A percentile compares a stretch with the other conserved stretches of the same genome.
phyloP scores from a whole-genome alignment of 2,113 vertebrate species.

The Peromyscus californicus region DNA sequence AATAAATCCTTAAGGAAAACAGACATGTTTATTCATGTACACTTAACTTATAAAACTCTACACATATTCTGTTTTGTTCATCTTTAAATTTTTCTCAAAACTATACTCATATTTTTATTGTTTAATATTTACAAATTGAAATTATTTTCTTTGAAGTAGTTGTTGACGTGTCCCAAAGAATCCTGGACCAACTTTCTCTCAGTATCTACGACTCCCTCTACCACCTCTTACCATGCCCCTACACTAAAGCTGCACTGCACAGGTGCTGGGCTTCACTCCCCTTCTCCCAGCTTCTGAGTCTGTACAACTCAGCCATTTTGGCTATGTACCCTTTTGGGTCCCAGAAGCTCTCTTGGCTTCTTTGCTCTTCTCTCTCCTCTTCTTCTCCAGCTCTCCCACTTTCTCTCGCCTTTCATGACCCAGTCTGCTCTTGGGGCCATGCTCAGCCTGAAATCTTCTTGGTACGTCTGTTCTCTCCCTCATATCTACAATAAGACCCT shows the following conservation, averaged over 20 bases:
- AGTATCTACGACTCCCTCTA: neutral
- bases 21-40: neutral
- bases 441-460: neutral
- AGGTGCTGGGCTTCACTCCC: neutral
- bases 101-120: neutral
- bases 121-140: constrained; percentile 26
- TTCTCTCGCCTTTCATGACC: neutral
- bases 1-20: too few relatives aligned
- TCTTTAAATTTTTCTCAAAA: neutral
- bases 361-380: neutral
- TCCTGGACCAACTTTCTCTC: neutral
- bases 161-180: neutral
- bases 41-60: neutral
- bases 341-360: neutral
- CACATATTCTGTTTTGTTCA: neutral
- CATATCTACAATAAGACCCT: neutral
- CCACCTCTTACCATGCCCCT: neutral
- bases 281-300: neutral
- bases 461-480: neutral
- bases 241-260: neutral
- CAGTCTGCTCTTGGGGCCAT: neutral
- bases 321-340: neutral
- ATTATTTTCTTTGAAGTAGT: neutral
- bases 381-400: neutral
- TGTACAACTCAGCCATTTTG: neutral